Evolutionary conservation across 1,140 invertebrate species (phyloP), one percentile per base, ranked within the genome.

Genomic region (Nephila pilipes): DNA sequence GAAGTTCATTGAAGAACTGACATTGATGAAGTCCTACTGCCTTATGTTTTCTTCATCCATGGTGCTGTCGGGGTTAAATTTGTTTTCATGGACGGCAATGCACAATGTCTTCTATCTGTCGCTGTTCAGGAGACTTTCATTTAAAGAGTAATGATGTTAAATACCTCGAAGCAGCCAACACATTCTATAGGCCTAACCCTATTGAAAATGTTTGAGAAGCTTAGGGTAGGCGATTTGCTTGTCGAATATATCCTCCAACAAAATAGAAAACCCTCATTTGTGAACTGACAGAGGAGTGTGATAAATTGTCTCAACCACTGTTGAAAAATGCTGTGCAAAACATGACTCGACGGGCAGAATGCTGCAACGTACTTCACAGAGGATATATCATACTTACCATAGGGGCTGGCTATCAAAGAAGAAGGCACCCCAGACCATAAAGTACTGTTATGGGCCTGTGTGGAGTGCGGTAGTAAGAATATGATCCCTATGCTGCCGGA

Each of bases 51-150:
- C 32, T 4, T 60, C 8, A 32, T 87, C n/a, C 85, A 29, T 60
- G 85, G 85, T 60, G 29, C 85, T 87, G 12, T 87, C 85, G 29
- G 55, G 25, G 55, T 60, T 18, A 87, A 58, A 60, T 25, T 87
- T 87, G n/a, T 29, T 87, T 87, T 87, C 46, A 87, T 87, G 85
- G 85, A 60, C 85, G 55, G 60, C 29, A 87, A 87, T 12, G 55
- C 55, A 38, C 12, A 55, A 18, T 58, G 85, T 29, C 55, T 60
- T 60, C 55, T 6, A 32, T 32, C 85, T 60, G 0, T 36, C 57
- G 10, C 85, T 60, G 85, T 87, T 32, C 1, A 87, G 25, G 55
- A 60, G 25, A 25, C 1, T 87, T n/a, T 87, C 1, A 18, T n/a
- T n/a, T n/a, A n/a, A n/a, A n/a, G n/a, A n/a, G n/a, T n/a, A n/a